Base-by-base conservation (phyloP, 2,797 vertebrate genomes). In the Lacerta agilis region DNA sequence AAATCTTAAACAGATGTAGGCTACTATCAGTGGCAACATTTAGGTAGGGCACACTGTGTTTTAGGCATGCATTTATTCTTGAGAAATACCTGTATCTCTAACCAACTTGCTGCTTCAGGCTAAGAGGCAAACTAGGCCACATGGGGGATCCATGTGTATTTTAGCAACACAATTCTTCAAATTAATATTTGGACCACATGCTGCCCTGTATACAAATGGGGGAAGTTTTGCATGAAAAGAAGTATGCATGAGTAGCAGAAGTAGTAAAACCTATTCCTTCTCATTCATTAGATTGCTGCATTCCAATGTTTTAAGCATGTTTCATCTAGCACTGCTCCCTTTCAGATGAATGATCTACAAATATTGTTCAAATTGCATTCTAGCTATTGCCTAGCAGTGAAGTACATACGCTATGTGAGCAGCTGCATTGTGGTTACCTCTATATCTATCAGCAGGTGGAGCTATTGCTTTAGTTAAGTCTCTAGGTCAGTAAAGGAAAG, bases 381-480 rank as follows among this genome's bases (percentile, higher is more conserved):
- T 66, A 82, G 71, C 45, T 10, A 25, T 18, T 64, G 29, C 69
- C 58, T 11, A 11, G 25, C 64, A 61, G 4, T 8, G 41, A 66
- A 41, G 17, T 41, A 55, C 49, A 55, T 55, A 55, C 49, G 15
- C 49, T 55, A 27, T 83, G 38, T 27, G 67, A 83, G n/a, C n/a
- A 73, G 17, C 41, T 83, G 25, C 8, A 72, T 33, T 72, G 20
- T 8, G 8, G 10, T 79, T 45, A 49, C 41, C 29, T 33, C 25
- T 86, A 55, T 55, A 79, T 66, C 27, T 75, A 41, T 67, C 88
- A 82, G 88, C 18, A 89, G 82, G 36, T 82, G 88, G 88, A 75
- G 83, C 71, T 86, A 76, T 89, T 77, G 83, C 64, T 82, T 58
- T 89, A 86, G 61, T 3, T 38, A 75, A 81, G 4, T 29, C 23